These are phyloP conservation scores for Geopemphigus sp. DNA, from an alignment of 1,140 invertebrate species.

Conservation along the genomic window DNA sequence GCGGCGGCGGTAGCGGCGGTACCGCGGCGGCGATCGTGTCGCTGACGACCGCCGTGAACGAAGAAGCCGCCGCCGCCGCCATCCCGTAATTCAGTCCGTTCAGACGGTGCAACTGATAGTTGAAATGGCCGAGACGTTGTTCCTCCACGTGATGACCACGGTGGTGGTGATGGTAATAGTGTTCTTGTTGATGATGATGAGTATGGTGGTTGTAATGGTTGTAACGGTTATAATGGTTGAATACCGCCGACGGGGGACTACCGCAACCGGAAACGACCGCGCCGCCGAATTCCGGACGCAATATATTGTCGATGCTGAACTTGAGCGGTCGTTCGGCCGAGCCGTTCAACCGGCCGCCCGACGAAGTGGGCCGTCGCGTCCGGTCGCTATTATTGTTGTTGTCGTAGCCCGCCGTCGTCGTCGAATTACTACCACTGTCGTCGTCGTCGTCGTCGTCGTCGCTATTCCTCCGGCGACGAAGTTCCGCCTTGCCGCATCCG, in stretches of 20 bases:
- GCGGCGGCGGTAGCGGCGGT: no score
- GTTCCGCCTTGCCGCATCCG: not conserved
- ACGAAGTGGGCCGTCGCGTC: not conserved
- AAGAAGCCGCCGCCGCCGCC: constrained; percentile 59
- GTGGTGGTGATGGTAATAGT: not conserved
- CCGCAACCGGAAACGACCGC: constrained; percentile 50
- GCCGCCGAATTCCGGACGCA: constrained; percentile 64
- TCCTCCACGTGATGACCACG: not conserved
- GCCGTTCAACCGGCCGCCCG: constrained; percentile 17
- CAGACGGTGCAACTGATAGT: not conserved
- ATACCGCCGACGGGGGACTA: not conserved
- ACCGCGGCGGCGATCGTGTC: constrained; percentile 61
- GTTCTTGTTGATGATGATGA: constrained; percentile 12
- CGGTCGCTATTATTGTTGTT: no score
- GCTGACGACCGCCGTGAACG: not conserved
- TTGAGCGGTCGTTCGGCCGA: constrained; percentile 48
- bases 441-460: no score
- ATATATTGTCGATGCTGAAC: constrained; percentile 67
- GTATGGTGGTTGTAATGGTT: constrained; percentile 40
- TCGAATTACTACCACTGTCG: no score
- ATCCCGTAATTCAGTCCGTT: constrained; percentile 56
- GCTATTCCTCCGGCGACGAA: no score
- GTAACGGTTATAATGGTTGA: not conserved
- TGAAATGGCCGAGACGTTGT: constrained; percentile 52
- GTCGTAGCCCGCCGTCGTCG: no score